Base-by-base conservation (phyloP, 1,140 invertebrate genomes). In the Metopolophium dirhodum region DNA sequence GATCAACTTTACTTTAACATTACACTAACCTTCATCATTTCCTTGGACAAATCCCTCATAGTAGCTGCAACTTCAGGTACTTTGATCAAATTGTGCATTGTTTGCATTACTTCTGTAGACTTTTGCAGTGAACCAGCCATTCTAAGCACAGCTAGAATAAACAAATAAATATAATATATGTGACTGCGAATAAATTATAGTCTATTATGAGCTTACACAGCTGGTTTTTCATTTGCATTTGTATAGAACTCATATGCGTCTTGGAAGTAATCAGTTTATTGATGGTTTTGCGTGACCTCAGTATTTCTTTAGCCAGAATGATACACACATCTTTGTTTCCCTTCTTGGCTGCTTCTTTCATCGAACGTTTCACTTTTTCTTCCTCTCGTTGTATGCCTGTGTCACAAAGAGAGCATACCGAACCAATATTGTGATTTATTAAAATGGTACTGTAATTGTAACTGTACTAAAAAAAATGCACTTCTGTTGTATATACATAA, bases 221-320 rank as follows among this genome's bases (percentile, higher is more conserved):
- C 95, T 99, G 99, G 95, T 99, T 99, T 95, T 99, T 99, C 98
- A 99, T 99, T 95, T 99, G 98, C 95, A 99, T 96, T 93, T 98
- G 97, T 30, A 99, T 97, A 4, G 99, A 99, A 95, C 99, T 99
- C 9, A 99, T 95, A 94, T 99, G 99, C n/a, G 99, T 99, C 96
- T 99, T 99, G 1, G 98, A 98, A 1, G 98, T 98, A 95, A 99
- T 97, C 93, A 99, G 97, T 95, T 99, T 98, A 94, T 96, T 97
- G 47, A 99, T 97, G 0, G 98, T 97, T 95, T 98, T 99, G 94
- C 98, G 96, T 0, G 99, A 98, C 94, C 98, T 96, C 54, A 99
- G 96, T 61, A 99, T 97, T 96, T 99, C 99, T 95, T 99, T 99
- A 14, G 99, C 99, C 51, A 99, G 95, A 94, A 99, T 98, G 94